These are phyloP conservation scores for Dromococcyx pavoninus DNA, from an alignment of 2,797 vertebrate species.

Conservation along the genomic window DNA sequence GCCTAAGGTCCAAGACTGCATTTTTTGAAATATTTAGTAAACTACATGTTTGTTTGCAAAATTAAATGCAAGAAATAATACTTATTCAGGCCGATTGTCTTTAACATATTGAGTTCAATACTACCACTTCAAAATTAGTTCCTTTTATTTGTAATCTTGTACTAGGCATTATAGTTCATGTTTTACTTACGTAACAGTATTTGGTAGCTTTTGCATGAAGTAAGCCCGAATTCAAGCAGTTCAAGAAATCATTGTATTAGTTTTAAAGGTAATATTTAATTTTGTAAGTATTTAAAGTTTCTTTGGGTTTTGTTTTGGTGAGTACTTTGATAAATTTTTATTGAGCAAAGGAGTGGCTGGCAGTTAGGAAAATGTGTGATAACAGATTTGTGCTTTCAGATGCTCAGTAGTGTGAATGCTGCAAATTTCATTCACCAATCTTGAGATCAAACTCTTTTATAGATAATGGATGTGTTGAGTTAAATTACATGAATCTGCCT, in stretches of 20 bases:
- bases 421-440: neutral
- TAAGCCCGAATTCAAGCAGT: neutral
- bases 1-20: neutral
- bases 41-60: neutral
- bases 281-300: neutral
- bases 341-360: neutral
- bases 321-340: slow-evolving; percentile 27
- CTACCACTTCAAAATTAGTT: neutral
- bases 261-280: slow-evolving; percentile 1
- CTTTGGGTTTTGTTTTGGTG: neutral
- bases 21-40: neutral
- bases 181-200: neutral
- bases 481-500: slow-evolving; percentile 39
- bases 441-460: slow-evolving; percentile 16
- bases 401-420: slow-evolving; percentile 1
- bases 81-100: neutral
- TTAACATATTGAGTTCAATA: neutral
- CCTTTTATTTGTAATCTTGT: neutral
- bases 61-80: neutral
- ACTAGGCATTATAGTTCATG: neutral
- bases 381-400: neutral
- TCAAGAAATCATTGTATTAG: neutral
- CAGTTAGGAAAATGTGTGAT: slow-evolving; percentile 6
- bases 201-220: neutral
- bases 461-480: slow-evolving; percentile 20